phyloP scores from a whole-genome alignment of 1,140 invertebrate species.

The Hycleus phaleratus region DNA sequence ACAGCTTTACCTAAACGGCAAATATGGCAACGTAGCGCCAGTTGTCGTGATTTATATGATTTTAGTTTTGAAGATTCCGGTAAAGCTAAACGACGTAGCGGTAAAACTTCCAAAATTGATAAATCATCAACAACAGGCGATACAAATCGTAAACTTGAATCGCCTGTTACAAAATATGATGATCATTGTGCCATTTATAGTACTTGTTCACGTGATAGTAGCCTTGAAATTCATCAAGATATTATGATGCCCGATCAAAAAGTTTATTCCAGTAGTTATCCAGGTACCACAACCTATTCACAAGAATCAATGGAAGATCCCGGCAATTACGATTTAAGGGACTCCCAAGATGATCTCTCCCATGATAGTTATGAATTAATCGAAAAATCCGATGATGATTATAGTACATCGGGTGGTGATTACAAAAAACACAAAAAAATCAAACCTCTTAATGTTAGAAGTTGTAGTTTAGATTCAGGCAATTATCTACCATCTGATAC shows the following conservation, averaged over 20 bases:
- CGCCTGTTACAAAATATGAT: slow-evolving; percentile 68
- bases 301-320: slow-evolving; percentile 53
- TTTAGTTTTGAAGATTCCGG: slow-evolving; percentile 62
- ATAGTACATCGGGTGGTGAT: slow-evolving; percentile 34
- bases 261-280: slow-evolving; percentile 77
- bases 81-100: slow-evolving; percentile 46
- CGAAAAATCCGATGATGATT: slow-evolving; percentile 63
- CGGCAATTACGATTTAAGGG: slow-evolving; percentile 49
- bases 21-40: slow-evolving; percentile 67
- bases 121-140: too few relatives aligned
- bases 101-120: slow-evolving; percentile 31
- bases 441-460: slow-evolving; percentile 40
- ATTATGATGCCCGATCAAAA: slow-evolving; percentile 47
- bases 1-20: slow-evolving; percentile 42
- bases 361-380: slow-evolving; percentile 83
- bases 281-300: slow-evolving; percentile 63
- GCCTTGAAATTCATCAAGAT: slow-evolving; percentile 52
- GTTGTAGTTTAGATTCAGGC: slow-evolving; percentile 60
- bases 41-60: slow-evolving; percentile 68
- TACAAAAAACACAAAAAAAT: slow-evolving; percentile 29
- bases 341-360: slow-evolving; percentile 77
- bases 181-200: slow-evolving; percentile 54
- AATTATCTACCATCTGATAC: slow-evolving; percentile 54
- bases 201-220: slow-evolving; percentile 48
- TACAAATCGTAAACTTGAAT: slow-evolving; percentile 52